phyloP scores from a whole-genome alignment of 2,113 vertebrate genomes.

The Hucho hucho region DNA sequence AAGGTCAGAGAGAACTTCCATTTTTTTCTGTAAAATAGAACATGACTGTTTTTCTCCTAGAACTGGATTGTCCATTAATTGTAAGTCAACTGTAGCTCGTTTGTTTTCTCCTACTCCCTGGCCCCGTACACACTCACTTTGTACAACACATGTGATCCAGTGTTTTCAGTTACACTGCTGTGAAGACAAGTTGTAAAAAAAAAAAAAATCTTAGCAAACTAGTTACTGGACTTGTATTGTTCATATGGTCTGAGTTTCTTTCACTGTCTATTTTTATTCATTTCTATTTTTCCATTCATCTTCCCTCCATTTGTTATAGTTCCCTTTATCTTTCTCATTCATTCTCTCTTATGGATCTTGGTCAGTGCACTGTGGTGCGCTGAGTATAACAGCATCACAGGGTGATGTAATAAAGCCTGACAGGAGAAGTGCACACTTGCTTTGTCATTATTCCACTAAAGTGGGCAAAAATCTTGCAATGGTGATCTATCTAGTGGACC shows the following conservation, averaged over 20 bases:
- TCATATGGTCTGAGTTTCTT: neutral
- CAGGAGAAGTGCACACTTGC: conserved; percentile 19
- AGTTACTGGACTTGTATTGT: neutral
- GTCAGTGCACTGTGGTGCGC: conserved; percentile 1
- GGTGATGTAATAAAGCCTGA: conserved; percentile 52
- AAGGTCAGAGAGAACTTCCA: neutral
- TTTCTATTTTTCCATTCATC: neutral
- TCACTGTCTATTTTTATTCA: neutral
- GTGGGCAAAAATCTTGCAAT: neutral
- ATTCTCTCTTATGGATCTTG: conserved; percentile 12
- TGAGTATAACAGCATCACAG: conserved; percentile 18
- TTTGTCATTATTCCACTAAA: neutral
- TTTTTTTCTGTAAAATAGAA: no score
- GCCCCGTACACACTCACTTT: no score
- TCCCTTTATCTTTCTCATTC: conserved; percentile 6
- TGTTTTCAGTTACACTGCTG: no score
- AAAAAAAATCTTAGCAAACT: no score
- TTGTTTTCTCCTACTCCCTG: neutral
- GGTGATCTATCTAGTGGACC: neutral
- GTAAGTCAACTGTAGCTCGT: neutral
- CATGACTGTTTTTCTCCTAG: neutral
- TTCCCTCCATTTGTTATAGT: neutral
- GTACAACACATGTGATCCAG: no score
- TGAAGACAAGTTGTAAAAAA: no score
- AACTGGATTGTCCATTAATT: conserved; percentile 3